phyloP scores from a whole-genome alignment of 1,140 invertebrate species.

The Ditylenchus dipsaci region DNA sequence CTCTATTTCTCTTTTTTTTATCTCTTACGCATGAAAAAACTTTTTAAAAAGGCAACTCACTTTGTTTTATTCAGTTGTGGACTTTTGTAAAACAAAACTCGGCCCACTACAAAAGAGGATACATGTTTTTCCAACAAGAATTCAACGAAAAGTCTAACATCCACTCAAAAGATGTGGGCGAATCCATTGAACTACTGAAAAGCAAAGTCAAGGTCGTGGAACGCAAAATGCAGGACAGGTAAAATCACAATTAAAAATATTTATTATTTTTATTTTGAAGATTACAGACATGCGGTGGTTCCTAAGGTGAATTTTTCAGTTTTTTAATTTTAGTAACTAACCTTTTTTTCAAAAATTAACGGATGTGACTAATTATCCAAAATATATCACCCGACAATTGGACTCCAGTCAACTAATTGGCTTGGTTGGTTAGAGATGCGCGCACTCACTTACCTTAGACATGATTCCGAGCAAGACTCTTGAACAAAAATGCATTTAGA shows the following conservation, averaged over 20 bases:
- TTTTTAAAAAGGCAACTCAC: background rate
- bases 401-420: background rate
- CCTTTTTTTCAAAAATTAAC: too few species aligned
- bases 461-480: too few species aligned
- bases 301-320: constrained; percentile 41
- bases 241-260: too few species aligned
- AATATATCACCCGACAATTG: background rate
- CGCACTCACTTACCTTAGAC: too few species aligned
- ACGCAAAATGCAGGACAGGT: constrained; percentile 57
- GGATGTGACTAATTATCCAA: too few species aligned
- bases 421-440: too few species aligned
- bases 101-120: constrained; percentile 44
- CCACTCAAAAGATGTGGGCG: constrained; percentile 29
- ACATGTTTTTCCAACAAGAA: constrained; percentile 53
- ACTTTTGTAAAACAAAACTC: constrained; percentile 45
- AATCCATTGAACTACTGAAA: constrained; percentile 33
- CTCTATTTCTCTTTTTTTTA: background rate
- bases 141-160: constrained; percentile 41
- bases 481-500: too few species aligned
- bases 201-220: constrained; percentile 40
- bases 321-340: too few species aligned
- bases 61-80: constrained; percentile 39
- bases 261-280: too few species aligned
- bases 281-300: constrained; percentile 33
- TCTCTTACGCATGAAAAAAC: background rate